These are phyloP conservation scores for Esperia sulphurella DNA, from an alignment of 2,888 invertebrate genomes.

Conservation along the genomic window DNA sequence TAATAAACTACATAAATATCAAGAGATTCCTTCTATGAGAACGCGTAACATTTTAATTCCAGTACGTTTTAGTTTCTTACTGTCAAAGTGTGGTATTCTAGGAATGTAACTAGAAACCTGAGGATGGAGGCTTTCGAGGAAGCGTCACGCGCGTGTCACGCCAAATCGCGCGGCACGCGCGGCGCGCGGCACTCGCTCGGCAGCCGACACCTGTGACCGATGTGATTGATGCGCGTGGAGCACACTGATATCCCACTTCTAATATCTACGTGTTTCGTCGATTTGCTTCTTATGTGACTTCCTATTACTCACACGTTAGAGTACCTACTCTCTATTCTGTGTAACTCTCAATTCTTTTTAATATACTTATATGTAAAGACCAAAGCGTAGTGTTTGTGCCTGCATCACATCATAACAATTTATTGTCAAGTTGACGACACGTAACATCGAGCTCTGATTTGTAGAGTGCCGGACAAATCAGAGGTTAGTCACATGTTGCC, in stretches of 20 bases:
- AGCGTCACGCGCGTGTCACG: slow-evolving; percentile 4
- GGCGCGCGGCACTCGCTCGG: slow-evolving; percentile 4
- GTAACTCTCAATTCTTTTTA: too few species aligned
- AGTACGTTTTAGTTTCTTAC: neutral
- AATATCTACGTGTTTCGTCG: slow-evolving; percentile 1
- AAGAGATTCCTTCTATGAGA: neutral
- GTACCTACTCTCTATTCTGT: too few species aligned
- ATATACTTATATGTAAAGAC: too few species aligned
- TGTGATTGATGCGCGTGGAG: slow-evolving; percentile 7
- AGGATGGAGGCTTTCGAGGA: slow-evolving; percentile 8
- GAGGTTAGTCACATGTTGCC: too few species aligned
- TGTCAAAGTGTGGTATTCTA: slow-evolving; percentile 18
- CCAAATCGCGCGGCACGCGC: slow-evolving; percentile 15
- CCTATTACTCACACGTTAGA: too few species aligned
- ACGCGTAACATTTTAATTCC: neutral
- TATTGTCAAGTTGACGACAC: too few species aligned
- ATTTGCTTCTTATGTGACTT: neutral
- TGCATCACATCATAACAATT: too few species aligned
- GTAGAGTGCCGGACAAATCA: too few species aligned
- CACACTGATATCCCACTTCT: neutral
- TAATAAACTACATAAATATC: too few species aligned
- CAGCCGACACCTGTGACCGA: slow-evolving; percentile 12
- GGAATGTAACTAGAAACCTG: slow-evolving; percentile 19
- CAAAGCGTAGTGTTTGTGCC: too few species aligned
- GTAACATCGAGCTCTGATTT: too few species aligned